Conservation (phyloP, 1,140 invertebrate species). For the Pseudomyrmex sp. region DNA sequence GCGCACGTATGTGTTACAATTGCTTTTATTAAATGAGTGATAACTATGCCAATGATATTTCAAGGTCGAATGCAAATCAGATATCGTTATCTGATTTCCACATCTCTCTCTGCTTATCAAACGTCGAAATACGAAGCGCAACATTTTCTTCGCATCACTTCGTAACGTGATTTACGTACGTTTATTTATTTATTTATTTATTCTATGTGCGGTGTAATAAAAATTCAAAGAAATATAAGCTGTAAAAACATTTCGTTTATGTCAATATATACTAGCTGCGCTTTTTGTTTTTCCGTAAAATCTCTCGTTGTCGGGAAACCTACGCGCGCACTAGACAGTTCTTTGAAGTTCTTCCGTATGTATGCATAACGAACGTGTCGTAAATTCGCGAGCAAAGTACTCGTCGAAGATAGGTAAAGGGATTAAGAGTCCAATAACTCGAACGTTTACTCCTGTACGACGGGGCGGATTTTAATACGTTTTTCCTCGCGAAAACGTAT, state of each 20-base stretch:
- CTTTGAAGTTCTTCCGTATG: slow-evolving; percentile 28
- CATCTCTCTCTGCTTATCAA: not conserved
- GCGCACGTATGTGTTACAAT: not conserved
- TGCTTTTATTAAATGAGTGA: slow-evolving; percentile 7
- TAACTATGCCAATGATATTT: not conserved
- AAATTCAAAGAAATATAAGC: not conserved
- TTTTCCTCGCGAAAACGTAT: slow-evolving; percentile 16
- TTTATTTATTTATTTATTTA: not conserved
- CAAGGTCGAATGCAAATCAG: not conserved
- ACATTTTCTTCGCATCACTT: not conserved
- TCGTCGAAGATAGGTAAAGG: slow-evolving; percentile 9
- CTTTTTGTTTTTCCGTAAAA: slow-evolving; percentile 17
- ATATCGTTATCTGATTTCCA: slow-evolving; percentile 15
- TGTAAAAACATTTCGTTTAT: not conserved
- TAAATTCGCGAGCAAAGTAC: not conserved
- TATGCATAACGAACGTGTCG: slow-evolving; percentile 26
- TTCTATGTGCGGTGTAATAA: not conserved
- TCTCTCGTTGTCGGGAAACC: not conserved
- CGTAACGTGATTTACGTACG: not conserved
- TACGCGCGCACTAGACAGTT: not conserved
- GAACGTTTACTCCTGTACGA: slow-evolving; percentile 8
- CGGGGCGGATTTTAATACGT: not conserved
- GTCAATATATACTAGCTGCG: too few species aligned
- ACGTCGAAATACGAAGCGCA: too few species aligned
- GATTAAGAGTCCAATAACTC: not conserved